Evolutionary conservation across 2,797 vertebrate genomes (phyloP).

Genomic region (Anomalospiza imberbis): DNA sequence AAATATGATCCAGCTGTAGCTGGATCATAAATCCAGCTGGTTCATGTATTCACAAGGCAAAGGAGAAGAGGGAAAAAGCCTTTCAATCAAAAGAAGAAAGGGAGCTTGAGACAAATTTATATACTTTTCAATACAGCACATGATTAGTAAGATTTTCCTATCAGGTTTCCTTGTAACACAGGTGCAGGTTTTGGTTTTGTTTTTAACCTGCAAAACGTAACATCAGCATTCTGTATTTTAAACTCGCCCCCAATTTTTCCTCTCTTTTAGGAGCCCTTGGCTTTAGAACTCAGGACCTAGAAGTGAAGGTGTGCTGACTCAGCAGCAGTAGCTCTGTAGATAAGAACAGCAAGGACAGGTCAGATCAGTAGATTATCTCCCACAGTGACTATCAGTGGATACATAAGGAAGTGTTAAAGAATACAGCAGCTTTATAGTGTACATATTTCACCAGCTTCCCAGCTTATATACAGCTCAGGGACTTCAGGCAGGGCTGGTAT

Average conservation of each 20-base stretch:
- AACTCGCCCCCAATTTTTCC: background rate
- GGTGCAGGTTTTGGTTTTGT: background rate
- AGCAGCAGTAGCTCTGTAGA: background rate
- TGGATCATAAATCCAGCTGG: background rate
- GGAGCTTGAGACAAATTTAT: background rate
- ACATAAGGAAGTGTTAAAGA: background rate
- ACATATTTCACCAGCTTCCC: background rate
- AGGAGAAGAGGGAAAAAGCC: background rate
- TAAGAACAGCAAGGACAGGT: background rate
- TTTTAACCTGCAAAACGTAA: background rate
- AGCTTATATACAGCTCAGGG: background rate
- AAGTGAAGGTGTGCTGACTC: background rate
- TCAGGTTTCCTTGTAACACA: background rate
- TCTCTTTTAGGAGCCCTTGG: background rate
- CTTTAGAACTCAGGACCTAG: background rate
- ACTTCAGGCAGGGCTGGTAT: background rate
- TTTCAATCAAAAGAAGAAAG: background rate
- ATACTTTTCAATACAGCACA: background rate
- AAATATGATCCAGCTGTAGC: background rate
- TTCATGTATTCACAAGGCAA: background rate
- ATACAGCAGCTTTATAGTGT: background rate
- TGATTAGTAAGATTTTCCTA: background rate
- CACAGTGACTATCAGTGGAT: background rate
- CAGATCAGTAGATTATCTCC: background rate
- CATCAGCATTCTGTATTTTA: fast-evolving